phyloP scores from a whole-genome alignment of 1,140 invertebrate genomes.

The Leptonema lineaticorne region DNA sequence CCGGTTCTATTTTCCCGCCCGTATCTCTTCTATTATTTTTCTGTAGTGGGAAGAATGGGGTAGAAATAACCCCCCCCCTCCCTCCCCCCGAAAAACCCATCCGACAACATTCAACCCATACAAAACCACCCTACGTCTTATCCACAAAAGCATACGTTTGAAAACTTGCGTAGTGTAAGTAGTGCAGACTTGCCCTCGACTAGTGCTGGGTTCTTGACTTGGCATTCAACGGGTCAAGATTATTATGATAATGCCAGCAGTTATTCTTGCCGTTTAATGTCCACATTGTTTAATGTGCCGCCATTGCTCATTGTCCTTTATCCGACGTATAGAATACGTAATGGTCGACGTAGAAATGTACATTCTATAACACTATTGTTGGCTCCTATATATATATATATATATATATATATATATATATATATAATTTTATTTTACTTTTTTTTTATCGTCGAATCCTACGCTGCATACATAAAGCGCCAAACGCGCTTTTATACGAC shows the following conservation, averaged over 20 bases:
- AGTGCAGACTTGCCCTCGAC: too few relatives aligned
- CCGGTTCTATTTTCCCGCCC: constrained; percentile 12
- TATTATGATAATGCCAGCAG: constrained; percentile 31
- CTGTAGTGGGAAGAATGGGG: too few relatives aligned
- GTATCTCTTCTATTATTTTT: constrained; percentile 31
- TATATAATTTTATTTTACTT: neutral
- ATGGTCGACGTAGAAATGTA: neutral
- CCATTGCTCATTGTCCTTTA: constrained; percentile 30
- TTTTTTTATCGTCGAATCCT: too few relatives aligned
- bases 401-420: neutral
- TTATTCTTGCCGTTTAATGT: constrained; percentile 32
- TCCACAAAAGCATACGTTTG: too few relatives aligned
- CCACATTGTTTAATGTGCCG: constrained; percentile 24
- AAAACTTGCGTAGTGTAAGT: too few relatives aligned
- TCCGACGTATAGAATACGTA: constrained; percentile 23
- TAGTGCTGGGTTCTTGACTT: neutral
- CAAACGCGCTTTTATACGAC: neutral
- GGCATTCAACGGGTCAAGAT: constrained; percentile 21
- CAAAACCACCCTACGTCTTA: too few relatives aligned
- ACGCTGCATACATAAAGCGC: too few relatives aligned
- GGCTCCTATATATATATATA: neutral
- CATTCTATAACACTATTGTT: neutral
- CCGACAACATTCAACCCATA: too few relatives aligned
- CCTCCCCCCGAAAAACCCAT: neutral
- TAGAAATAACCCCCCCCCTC: neutral